These are phyloP conservation scores for Eupithecia dodoneata DNA, from an alignment of 2,888 invertebrate genomes.

Conservation along the genomic window DNA sequence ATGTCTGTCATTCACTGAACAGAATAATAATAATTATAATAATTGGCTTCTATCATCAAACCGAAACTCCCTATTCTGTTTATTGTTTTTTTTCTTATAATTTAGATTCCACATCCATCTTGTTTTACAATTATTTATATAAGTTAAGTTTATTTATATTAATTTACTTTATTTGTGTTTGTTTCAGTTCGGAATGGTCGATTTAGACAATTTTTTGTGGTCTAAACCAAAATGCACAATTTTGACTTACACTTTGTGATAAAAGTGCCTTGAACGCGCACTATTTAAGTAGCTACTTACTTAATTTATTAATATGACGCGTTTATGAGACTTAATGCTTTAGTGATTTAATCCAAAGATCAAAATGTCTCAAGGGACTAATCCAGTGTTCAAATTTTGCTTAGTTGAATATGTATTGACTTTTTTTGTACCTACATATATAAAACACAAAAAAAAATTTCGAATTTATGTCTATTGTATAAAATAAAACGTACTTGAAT, in stretches of 20 bases:
- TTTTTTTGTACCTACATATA: background rate
- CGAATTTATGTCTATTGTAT: constrained; percentile 1
- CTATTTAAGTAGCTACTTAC: background rate
- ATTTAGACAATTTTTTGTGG: constrained; percentile 58
- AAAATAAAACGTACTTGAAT: background rate
- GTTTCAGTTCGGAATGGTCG: constrained; percentile 79
- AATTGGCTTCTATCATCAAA: constrained; percentile 60
- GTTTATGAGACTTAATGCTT: background rate
- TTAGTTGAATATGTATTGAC: background rate
- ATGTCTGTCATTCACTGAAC: no score
- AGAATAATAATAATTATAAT: constrained; percentile 31
- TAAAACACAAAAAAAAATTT: background rate
- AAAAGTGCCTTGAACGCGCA: constrained; percentile 15
- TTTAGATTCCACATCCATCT: background rate
- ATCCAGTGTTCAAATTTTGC: constrained; percentile 4
- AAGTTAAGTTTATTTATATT: constrained; percentile 34
- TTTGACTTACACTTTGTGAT: constrained; percentile 32
- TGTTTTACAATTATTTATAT: constrained; percentile 28
- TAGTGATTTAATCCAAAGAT: constrained; percentile 1
- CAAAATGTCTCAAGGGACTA: constrained; percentile 1
- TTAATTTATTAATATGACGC: constrained; percentile 20
- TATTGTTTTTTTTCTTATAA: background rate
- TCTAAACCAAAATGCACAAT: constrained; percentile 53
- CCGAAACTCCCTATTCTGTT: background rate
- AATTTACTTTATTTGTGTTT: constrained; percentile 58